These are phyloP conservation scores for Betta splendens DNA, from an alignment of 2,797 vertebrate species.

Conservation along the genomic window DNA sequence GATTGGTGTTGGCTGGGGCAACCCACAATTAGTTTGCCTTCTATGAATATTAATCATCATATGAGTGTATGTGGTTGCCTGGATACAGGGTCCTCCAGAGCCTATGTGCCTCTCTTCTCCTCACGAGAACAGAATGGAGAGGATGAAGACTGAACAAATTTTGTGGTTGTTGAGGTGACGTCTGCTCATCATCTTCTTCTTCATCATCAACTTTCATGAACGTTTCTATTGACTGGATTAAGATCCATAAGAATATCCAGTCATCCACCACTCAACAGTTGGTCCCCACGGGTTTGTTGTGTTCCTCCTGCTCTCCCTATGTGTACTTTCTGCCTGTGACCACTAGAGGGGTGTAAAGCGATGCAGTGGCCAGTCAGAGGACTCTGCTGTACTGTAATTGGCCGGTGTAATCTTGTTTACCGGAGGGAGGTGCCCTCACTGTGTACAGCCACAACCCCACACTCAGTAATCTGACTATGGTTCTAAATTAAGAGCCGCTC, in stretches of 20 bases:
- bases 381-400: slow-evolving; percentile 34
- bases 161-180: too few relatives aligned
- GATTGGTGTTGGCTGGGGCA: slow-evolving; percentile 18
- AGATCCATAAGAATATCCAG: too few relatives aligned
- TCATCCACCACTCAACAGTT: not conserved
- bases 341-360: slow-evolving; percentile 62
- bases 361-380: not conserved
- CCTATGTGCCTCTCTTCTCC: not conserved
- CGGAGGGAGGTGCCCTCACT: slow-evolving; percentile 24
- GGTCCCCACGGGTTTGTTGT: not conserved
- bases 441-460: slow-evolving; percentile 16
- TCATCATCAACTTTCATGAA: too few relatives aligned
- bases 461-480: slow-evolving; percentile 35
- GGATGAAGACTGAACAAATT: too few relatives aligned
- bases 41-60: slow-evolving; percentile 22
- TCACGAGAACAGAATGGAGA: too few relatives aligned
- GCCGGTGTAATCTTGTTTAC: slow-evolving; percentile 39
- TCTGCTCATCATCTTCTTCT: too few relatives aligned
- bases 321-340: slow-evolving; percentile 6
- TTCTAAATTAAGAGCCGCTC: slow-evolving; percentile 45
- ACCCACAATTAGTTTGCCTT: slow-evolving; percentile 16
- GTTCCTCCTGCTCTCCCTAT: not conserved
- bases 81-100: slow-evolving; percentile 32
- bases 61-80: slow-evolving; percentile 30
- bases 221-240: too few relatives aligned